Evolutionary conservation across 2,113 vertebrate species (phyloP).

Genomic region (Scortum barcoo): DNA sequence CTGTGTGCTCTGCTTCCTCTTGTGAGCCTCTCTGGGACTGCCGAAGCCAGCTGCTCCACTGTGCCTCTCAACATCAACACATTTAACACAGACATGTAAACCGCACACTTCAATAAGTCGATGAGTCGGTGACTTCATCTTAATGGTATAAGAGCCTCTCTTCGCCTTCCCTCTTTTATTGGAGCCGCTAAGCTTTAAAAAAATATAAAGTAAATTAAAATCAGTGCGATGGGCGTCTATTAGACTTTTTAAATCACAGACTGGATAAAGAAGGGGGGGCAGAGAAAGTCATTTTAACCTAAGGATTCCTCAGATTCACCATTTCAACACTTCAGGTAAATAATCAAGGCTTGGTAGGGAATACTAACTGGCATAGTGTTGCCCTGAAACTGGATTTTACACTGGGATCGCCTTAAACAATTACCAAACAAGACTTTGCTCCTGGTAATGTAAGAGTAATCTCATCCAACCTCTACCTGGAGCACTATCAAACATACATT

Average conservation of each 20-base stretch:
- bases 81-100: conserved; percentile 76
- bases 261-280: conserved; percentile 25
- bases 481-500: conserved; percentile 78
- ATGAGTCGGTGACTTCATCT: conserved; percentile 53
- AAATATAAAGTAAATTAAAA: conserved; percentile 27
- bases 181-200: conserved; percentile 36
- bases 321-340: conserved; percentile 52
- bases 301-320: conserved; percentile 23
- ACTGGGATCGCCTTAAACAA: conserved; percentile 46
- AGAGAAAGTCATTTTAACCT: conserved; percentile 31
- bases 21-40: conserved; percentile 65
- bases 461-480: conserved; percentile 60
- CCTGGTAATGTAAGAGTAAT: conserved; percentile 47
- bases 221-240: conserved; percentile 11
- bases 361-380: conserved; percentile 37
- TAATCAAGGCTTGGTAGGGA: conserved; percentile 54
- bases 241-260: conserved; percentile 32
- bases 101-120: conserved; percentile 69
- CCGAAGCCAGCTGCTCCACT: conserved; percentile 75
- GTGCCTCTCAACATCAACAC: conserved; percentile 69
- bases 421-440: conserved; percentile 44
- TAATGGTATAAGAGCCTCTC: conserved; percentile 43
- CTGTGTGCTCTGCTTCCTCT: conserved; percentile 69
- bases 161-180: conserved; percentile 36
- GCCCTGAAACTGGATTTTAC: conserved; percentile 42